phyloP scores from a whole-genome alignment of 2,797 vertebrate species.

The Coracias cyanogaster region DNA sequence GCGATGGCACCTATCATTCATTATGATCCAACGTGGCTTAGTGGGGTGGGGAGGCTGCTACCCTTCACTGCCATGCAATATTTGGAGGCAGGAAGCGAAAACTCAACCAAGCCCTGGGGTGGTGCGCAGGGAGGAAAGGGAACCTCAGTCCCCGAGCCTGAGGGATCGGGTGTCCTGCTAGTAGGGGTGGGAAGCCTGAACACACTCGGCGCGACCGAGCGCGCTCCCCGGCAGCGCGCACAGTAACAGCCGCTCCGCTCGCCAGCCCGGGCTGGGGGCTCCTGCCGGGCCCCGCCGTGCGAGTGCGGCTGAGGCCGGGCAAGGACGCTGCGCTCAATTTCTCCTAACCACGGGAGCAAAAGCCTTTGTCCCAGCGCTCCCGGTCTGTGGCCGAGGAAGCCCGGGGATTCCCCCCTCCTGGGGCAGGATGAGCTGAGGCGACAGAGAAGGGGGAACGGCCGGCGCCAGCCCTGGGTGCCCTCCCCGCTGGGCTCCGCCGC shows the following conservation, averaged over 20 bases:
- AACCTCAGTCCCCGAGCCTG: neutral
- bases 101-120: neutral
- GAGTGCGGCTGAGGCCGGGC: neutral
- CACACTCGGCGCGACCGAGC: neutral
- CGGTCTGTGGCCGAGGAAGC: neutral
- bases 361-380: constrained; percentile 19
- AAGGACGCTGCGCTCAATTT: neutral
- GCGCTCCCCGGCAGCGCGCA: neutral
- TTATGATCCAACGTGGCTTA: neutral
- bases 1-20: constrained; percentile 7
- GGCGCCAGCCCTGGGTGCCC: neutral
- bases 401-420: neutral
- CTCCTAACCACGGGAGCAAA: neutral
- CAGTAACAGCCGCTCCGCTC: neutral
- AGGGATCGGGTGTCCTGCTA: neutral
- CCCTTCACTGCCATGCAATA: neutral
- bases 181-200: neutral
- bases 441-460: neutral
- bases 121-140: neutral
- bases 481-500: neutral
- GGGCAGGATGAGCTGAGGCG: neutral
- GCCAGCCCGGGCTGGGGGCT: neutral
- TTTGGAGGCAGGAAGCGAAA: neutral
- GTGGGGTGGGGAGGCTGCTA: neutral
- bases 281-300: neutral